Evolutionary conservation across 2,113 vertebrate species (phyloP), one percentile per base, ranked within the genome.

Genomic region (Cranoglanis bouderius): DNA sequence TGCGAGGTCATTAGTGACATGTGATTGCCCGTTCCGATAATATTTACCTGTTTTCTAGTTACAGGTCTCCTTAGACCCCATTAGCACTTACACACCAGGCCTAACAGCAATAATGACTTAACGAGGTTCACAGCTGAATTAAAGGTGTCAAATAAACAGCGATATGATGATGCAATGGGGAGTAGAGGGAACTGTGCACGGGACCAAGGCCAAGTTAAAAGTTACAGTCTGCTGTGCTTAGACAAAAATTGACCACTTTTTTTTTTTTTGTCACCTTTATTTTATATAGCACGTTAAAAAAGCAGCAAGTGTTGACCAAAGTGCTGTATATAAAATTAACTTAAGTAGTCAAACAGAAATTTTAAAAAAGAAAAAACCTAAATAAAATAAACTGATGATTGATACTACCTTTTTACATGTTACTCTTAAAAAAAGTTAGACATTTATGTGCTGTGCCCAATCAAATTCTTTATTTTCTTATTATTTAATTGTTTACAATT

Each of bases 71-170:
- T 43, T 70, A 72, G 86, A 57, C 78, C 78, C 78, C 49, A 82
- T 88, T 88, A 88, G 75, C 86, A 82, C 86, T 53, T 82, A 16
- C 61, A 67, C 26, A 14, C 8, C 46, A 67, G 46, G 61, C 38
- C 75, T 29, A 35, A 53, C 21, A 29, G 35, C 7, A 35, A 82
- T 88, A 72, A 65, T 72, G 86, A 65, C 78, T 72, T 70, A 13
- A 57, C 63, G 43, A 38, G 59, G 59, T 35, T 43, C 78, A 40
- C 59, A 63, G 40, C 53, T 82, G 32, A 72, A 43, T 65, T 40
- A 82, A 49, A 88, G 86, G 86, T 82, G 86, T 88, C 49, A 88
- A 82, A 61, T 88, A 88, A 88, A 88, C 86, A 88, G 32, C 24
- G 0, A 21, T 7, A 43, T 0, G 35, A 57, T 88, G 86, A 88